Percentiles rank a stretch among this genome's conserved stretches.
These are phyloP conservation scores for Istiophorus platypterus DNA, from an alignment of 2,113 vertebrate genomes.

Conservation along the genomic window DNA sequence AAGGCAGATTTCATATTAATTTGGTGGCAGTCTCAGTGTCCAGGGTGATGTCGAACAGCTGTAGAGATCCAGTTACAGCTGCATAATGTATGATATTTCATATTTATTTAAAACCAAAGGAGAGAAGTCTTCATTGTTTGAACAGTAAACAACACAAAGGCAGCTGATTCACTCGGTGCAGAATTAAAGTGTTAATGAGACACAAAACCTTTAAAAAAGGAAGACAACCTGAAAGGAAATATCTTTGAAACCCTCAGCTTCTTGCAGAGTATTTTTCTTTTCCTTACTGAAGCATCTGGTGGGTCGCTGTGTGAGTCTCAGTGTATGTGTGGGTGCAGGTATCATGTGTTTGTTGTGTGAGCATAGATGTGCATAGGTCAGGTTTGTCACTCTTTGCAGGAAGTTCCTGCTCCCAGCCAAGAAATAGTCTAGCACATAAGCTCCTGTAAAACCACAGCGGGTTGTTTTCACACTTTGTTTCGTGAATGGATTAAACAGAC, in stretches of 20 bases:
- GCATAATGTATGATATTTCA: constrained; percentile 80
- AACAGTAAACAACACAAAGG: constrained; percentile 3
- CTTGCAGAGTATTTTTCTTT: not conserved
- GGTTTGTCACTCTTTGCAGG: constrained; percentile 3
- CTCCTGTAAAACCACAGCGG: constrained; percentile 13
- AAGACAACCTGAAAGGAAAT: not conserved
- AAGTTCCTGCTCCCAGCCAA: constrained; percentile 17
- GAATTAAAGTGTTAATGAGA: constrained; percentile 36
- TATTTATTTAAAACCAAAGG: constrained; percentile 62
- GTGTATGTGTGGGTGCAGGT: constrained; percentile 29
- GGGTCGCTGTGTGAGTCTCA: constrained; percentile 29
- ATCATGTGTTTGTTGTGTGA: constrained; percentile 6
- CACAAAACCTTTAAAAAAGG: not conserved
- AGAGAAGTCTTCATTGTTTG: constrained; percentile 63
- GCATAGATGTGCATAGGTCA: constrained; percentile 4
- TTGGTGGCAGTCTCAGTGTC: constrained; percentile 78
- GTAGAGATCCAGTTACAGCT: constrained; percentile 72
- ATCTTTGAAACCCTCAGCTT: constrained; percentile 2
- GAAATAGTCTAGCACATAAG: constrained; percentile 17
- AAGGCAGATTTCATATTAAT: constrained; percentile 83
- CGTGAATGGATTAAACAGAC: not conserved
- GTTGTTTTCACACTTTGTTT: not conserved
- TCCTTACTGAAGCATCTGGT: constrained; percentile 27
- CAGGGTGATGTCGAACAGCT: constrained; percentile 81
- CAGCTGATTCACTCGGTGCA: not conserved